Evolutionary conservation across 2,113 vertebrate genomes (phyloP).

Genomic region (Plecturocebus donacophilus): DNA sequence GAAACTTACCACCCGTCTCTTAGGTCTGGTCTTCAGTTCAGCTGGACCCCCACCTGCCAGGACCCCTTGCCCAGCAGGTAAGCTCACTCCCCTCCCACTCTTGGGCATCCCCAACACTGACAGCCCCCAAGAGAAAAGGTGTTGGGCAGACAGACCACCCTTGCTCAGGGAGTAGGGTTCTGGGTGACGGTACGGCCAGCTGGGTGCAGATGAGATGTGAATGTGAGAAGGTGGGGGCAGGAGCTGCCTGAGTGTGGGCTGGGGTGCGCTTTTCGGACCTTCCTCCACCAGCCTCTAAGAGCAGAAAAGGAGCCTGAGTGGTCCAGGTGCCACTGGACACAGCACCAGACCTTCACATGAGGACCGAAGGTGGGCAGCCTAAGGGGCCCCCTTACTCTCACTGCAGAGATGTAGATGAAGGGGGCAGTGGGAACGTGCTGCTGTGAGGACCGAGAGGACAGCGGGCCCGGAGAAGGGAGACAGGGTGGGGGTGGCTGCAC

Average conservation of each 20-base stretch:
- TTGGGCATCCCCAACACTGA: background rate
- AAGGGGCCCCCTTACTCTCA: rapidly evolving
- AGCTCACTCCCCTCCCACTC: background rate
- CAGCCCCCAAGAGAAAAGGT: background rate
- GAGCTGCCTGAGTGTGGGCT: rapidly evolving
- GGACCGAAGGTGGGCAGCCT: background rate
- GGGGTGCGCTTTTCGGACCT: rapidly evolving
- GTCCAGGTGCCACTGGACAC: background rate
- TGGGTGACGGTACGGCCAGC: rapidly evolving
- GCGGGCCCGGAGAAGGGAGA: background rate
- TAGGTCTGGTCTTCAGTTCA: background rate
- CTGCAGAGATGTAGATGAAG: no score
- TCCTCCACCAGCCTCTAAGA: background rate
- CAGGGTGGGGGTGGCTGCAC: rapidly evolving
- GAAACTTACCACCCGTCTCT: background rate
- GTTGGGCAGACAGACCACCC: background rate
- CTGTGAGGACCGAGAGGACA: background rate
- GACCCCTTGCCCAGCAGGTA: background rate
- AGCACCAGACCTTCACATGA: background rate
- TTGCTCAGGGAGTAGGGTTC: background rate
- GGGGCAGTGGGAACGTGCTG: background rate
- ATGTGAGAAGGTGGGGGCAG: background rate
- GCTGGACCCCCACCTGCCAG: no score
- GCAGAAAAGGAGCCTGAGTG: no score
- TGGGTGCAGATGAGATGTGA: rapidly evolving